Evolutionary conservation across 2,113 vertebrate species (phyloP), one percentile per base, ranked within the genome.

Genomic region (Hippolais icterina): DNA sequence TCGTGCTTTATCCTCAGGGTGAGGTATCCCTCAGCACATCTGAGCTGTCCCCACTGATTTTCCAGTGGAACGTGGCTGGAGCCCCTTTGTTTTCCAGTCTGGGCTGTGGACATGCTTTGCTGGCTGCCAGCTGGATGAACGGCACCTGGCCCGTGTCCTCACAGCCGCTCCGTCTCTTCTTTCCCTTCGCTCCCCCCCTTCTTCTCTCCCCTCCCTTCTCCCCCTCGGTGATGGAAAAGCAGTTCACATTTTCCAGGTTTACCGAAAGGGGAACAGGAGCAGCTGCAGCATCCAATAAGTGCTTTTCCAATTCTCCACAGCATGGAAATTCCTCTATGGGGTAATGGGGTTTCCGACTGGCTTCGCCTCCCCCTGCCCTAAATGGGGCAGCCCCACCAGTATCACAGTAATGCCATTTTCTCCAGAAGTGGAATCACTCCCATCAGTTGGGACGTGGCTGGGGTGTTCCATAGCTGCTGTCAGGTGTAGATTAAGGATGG

Each of bases 81-180:
- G 91, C 91, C 41, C 83, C 90, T 95, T 94, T 94, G 88, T 95
- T 97, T 97, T 97, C 96, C 96, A 94, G 95, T 71, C 95, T 97
- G 96, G 95, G 92, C 91, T 96, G 77, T 16, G 90, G 96, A 97
- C 64, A 82, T 44, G 88, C 96, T 83, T 75, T 94, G 83, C 92
- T 9, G 20, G 52, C 78, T 97, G 98, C 98, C 98, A 97, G 96
- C 94, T 97, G 96, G 97, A 83, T 11, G 1, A 53, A 11, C 44
- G 0, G 75, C 81, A 12, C 81, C 86, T 93, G 60, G 95, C 81
- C 33, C 1, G 5, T 25, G 82, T 94, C 96, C 90, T 63, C 69
- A 76, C 86, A 94, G 94, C 94, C 71, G 64, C 72, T 74, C 66
- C 5, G 2, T 82, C 92, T 88, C 87, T 86, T 57, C 89, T 90